A percentile compares a stretch with the other conserved stretches of the same genome.
Evolutionary conservation across 2,888 invertebrate genomes (phyloP).

Genomic region (Drosophila nr. perissopoda): DNA sequence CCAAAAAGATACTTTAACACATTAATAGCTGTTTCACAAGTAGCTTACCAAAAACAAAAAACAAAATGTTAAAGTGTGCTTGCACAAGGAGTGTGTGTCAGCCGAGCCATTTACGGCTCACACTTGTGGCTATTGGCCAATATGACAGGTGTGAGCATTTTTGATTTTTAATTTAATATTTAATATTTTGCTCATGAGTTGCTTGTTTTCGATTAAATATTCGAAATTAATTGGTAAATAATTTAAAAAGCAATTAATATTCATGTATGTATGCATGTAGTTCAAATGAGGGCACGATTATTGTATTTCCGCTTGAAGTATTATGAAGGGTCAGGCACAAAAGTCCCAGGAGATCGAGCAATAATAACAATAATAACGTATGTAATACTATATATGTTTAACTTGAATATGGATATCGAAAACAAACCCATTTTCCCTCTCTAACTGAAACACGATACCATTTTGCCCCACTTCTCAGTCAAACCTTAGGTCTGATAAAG

Average conservation of each 20-base stretch:
- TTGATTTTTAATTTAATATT: background rate
- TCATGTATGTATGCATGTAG: background rate
- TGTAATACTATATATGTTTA: background rate
- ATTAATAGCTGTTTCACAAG: conserved; percentile 7
- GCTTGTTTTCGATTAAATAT: background rate
- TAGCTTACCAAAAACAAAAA: background rate
- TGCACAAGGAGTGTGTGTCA: background rate
- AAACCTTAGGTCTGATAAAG: too few species aligned
- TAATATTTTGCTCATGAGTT: background rate
- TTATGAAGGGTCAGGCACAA: background rate
- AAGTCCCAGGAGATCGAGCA: background rate
- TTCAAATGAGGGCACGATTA: background rate
- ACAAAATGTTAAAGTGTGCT: background rate
- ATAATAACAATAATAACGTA: background rate
- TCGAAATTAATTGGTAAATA: background rate
- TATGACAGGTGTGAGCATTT: background rate
- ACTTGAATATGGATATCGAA: background rate
- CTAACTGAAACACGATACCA: background rate
- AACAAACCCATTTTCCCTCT: background rate
- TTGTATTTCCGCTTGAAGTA: background rate
- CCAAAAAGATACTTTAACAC: background rate
- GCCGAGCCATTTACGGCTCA: background rate
- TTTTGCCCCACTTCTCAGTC: background rate
- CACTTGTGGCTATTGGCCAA: background rate
- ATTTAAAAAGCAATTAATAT: background rate